Evolutionary conservation across 2,888 invertebrate genomes (phyloP).

Genomic region (Cryptocephalus primarius): DNA sequence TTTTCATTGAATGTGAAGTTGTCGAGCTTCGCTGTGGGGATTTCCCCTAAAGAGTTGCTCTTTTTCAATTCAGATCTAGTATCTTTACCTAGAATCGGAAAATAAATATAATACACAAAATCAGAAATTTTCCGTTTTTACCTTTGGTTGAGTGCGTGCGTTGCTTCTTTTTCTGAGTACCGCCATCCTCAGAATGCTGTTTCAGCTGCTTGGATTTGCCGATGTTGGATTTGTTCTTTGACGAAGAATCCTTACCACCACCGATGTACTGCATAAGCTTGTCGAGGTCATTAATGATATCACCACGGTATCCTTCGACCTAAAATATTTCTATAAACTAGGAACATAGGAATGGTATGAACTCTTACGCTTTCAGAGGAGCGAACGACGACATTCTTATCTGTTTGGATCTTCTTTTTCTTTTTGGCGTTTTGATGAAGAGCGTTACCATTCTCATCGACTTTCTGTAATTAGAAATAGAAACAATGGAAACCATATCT

Average conservation of each 20-base stretch:
- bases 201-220: slow-evolving; percentile 26
- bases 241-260: slow-evolving; percentile 45
- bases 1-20: slow-evolving; percentile 21
- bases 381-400: slow-evolving; percentile 34
- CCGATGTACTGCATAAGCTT: slow-evolving; percentile 70
- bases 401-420: slow-evolving; percentile 48
- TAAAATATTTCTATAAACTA: slow-evolving; percentile 10
- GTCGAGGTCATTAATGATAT: slow-evolving; percentile 57
- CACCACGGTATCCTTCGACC: slow-evolving; percentile 69
- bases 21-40: slow-evolving; percentile 49
- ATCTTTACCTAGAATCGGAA: slow-evolving; percentile 9
- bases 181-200: slow-evolving; percentile 23
- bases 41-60: slow-evolving; percentile 59
- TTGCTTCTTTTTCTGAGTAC: slow-evolving; percentile 24
- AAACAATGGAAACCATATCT: background rate
- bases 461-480: slow-evolving; percentile 42
- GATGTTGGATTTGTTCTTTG: slow-evolving; percentile 18
- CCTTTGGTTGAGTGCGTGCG: slow-evolving; percentile 23
- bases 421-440: slow-evolving; percentile 43
- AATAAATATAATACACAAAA: too few species aligned
- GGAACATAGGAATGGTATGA: background rate
- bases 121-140: slow-evolving; percentile 17
- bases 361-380: slow-evolving; percentile 37
- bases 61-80: slow-evolving; percentile 30
- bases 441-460: slow-evolving; percentile 75